Evolutionary conservation across 2,888 invertebrate genomes (phyloP), one percentile per base, ranked within the genome.

Genomic region (Athalia rosae): DNA sequence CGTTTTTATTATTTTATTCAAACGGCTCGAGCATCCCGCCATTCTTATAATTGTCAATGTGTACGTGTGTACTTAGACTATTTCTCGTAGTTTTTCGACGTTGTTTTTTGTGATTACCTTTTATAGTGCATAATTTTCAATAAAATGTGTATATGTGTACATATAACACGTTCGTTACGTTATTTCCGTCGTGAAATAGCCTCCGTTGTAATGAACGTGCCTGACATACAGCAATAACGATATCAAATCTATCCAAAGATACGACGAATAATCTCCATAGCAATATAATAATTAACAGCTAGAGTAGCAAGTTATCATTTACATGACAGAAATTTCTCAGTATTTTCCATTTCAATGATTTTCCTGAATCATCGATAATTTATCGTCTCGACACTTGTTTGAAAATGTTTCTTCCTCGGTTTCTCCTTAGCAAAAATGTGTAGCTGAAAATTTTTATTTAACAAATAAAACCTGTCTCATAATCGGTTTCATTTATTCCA

Each of bases 41-140:
- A 50, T 59, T 71, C 45, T 74, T 74, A 76, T 28, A 28, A 28
- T 76, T 15, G 58, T 66, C 64, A 77, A 69, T 62, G 73, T 77
- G 61, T 77, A 77, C 62, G 50, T 71, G 62, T 71, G 73, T 77
- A 77, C 77, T 77, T 77, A 73, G 59, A 73, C 48, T 71, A 62
- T 53, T 69, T 53, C 71, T 62, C 56, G 41, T 73, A 62, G 50
- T 69, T 73, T 63, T 61, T 77, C 45, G 53, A 62, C n/a, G 15
- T 56, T 48, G 48, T 58, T 69, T 69, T 53, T 28, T 53, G 53
- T 69, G 47, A 77, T 74, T 61, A 74, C 8, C 63, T 77, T 73
- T 69, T 73, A 77, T 53, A 77, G 77, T 43, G 67, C 59, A 77
- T 77, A 61, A 77, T 77, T 77, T 73, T 73, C 28, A 76, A 62